A percentile compares a stretch with the other conserved stretches of the same genome.
These are phyloP conservation scores for Anorthoa munda DNA, from an alignment of 2,888 invertebrate species.

Conservation along the genomic window DNA sequence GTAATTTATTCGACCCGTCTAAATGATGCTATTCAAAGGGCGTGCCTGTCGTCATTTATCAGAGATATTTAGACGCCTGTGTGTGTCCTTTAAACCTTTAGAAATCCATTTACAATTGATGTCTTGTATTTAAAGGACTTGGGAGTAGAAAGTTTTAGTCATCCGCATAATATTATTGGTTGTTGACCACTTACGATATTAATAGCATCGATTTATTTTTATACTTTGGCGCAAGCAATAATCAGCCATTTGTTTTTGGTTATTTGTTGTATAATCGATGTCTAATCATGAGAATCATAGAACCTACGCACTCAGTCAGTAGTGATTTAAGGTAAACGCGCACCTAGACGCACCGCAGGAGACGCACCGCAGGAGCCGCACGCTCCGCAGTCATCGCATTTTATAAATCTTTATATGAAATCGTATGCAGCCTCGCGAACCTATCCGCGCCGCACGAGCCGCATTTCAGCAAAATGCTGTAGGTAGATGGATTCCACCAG, in stretches of 20 bases:
- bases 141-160: background rate
- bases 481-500: too few relatives aligned
- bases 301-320: too few relatives aligned
- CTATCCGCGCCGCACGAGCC: too few relatives aligned
- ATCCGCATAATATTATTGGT: background rate
- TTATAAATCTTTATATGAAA: too few relatives aligned
- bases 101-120: conserved; percentile 39
- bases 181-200: background rate
- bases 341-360: too few relatives aligned
- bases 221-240: conserved; percentile 8
- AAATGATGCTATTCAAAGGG: conserved; percentile 43
- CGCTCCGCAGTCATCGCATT: too few relatives aligned
- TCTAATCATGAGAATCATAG: background rate
- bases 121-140: background rate
- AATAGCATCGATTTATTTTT: background rate
- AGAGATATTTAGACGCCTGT: conserved; percentile 28
- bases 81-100: conserved; percentile 17
- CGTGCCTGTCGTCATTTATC: conserved; percentile 41
- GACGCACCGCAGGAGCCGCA: too few relatives aligned
- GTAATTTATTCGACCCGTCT: conserved; percentile 43
- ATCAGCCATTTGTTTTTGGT: conserved; percentile 28
- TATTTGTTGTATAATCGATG: conserved; percentile 9
- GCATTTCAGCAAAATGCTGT: too few relatives aligned
- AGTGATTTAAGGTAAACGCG: too few relatives aligned
- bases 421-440: too few relatives aligned